Evolutionary conservation across 2,888 invertebrate genomes (phyloP).

Genomic region (Conchocele bisecta): DNA sequence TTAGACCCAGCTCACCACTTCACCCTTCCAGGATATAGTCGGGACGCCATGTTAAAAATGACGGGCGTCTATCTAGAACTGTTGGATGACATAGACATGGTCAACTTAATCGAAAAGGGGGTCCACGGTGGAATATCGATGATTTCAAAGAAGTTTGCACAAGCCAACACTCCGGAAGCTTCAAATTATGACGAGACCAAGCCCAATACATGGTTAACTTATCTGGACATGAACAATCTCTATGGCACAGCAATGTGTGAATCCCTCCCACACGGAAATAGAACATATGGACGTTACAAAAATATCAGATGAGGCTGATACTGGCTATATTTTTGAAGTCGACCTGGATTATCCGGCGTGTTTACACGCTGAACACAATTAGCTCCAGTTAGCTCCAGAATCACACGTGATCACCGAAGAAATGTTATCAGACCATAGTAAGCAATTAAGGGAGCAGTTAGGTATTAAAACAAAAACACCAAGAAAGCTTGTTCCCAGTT

Average conservation of each 20-base stretch:
- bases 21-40: too few species aligned
- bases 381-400: constrained; percentile 73
- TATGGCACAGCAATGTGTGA: constrained; percentile 20
- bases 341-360: constrained; percentile 81
- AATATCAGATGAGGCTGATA: too few species aligned
- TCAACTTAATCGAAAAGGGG: too few species aligned
- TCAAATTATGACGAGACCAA: constrained; percentile 47
- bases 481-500: constrained; percentile 23
- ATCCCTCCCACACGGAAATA: constrained; percentile 6
- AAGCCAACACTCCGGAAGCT: constrained; percentile 67
- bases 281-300: neutral
- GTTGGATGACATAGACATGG: too few species aligned
- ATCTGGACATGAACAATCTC: too few species aligned
- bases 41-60: too few species aligned
- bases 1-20: too few species aligned
- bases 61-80: too few species aligned
- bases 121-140: too few species aligned
- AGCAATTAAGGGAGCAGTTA: too few species aligned
- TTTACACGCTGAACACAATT: constrained; percentile 77
- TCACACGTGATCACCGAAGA: constrained; percentile 25
- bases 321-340: constrained; percentile 82
- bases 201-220: too few species aligned
- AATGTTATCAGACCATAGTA: constrained; percentile 19
- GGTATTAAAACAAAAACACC: constrained; percentile 14
- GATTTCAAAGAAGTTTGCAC: too few species aligned